These are phyloP conservation scores for Agrochola lychnidis DNA, from an alignment of 2,888 invertebrate genomes.

Conservation along the genomic window DNA sequence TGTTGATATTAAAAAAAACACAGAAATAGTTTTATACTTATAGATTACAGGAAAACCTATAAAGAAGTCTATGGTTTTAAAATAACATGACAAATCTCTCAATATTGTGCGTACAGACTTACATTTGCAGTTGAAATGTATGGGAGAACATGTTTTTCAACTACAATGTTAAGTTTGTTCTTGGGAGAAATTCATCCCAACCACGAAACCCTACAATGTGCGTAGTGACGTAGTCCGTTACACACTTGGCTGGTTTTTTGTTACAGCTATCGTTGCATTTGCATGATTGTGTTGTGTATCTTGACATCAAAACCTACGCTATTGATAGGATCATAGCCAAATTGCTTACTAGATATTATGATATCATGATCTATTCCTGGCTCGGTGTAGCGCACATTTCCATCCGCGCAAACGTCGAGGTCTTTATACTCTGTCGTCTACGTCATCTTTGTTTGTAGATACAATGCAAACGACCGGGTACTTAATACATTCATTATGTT, in stretches of 20 bases:
- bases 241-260: conserved; percentile 3
- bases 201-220: too few relatives aligned
- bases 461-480: conserved; percentile 71
- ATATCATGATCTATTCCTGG: conserved; percentile 87
- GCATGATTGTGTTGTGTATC: conserved; percentile 55
- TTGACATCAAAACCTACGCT: conserved; percentile 66
- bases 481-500: conserved; percentile 80
- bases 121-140: too few relatives aligned
- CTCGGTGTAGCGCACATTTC: conserved; percentile 77
- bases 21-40: too few relatives aligned
- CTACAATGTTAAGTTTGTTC: too few relatives aligned
- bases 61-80: too few relatives aligned
- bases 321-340: conserved; percentile 74
- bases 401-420: conserved; percentile 79
- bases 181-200: too few relatives aligned
- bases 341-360: conserved; percentile 81
- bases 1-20: too few relatives aligned
- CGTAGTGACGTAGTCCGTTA: too few relatives aligned
- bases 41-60: too few relatives aligned
- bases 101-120: too few relatives aligned
- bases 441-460: conserved; percentile 76
- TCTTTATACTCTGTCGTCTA: conserved; percentile 79
- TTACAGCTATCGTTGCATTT: conserved; percentile 39
- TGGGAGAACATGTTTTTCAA: too few relatives aligned
- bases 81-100: too few relatives aligned